phyloP scores from a whole-genome alignment of 2,888 invertebrate species.

The Leucania comma region DNA sequence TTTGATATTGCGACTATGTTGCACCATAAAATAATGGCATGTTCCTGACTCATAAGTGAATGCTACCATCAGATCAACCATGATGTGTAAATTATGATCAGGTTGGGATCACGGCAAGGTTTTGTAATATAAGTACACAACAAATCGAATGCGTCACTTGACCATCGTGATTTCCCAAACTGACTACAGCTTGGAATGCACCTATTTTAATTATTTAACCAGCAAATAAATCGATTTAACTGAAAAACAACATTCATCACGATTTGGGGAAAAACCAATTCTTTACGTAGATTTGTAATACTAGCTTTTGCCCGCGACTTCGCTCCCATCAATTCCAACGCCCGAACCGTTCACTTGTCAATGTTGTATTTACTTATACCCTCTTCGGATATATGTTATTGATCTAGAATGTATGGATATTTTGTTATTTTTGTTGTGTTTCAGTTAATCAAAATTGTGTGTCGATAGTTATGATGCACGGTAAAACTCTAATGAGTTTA shows the following conservation, averaged over 20 bases:
- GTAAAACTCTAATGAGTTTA: no score
- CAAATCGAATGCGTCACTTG: constrained; percentile 29
- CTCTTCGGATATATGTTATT: no score
- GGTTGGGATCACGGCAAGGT: constrained; percentile 6
- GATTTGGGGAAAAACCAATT: constrained; percentile 32
- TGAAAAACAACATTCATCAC: not conserved
- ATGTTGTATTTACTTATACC: no score
- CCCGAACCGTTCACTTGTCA: no score
- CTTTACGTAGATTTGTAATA: constrained; percentile 1
- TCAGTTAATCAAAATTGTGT: no score
- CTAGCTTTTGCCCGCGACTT: no score
- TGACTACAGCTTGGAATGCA: not conserved
- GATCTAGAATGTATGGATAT: no score
- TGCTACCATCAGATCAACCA: not conserved
- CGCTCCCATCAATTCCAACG: no score
- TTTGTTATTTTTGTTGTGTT: no score
- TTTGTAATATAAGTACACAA: constrained; percentile 6
- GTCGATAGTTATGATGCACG: no score
- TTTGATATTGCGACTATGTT: constrained; percentile 16
- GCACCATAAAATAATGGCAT: constrained; percentile 9
- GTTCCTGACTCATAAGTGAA: constrained; percentile 30
- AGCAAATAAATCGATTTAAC: not conserved
- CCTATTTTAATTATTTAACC: constrained; percentile 8
- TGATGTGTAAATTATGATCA: constrained; percentile 15
- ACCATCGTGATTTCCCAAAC: constrained; percentile 24